Evolutionary conservation across 2,113 vertebrate species (phyloP).

Genomic region (Mystacornis crossleyi): DNA sequence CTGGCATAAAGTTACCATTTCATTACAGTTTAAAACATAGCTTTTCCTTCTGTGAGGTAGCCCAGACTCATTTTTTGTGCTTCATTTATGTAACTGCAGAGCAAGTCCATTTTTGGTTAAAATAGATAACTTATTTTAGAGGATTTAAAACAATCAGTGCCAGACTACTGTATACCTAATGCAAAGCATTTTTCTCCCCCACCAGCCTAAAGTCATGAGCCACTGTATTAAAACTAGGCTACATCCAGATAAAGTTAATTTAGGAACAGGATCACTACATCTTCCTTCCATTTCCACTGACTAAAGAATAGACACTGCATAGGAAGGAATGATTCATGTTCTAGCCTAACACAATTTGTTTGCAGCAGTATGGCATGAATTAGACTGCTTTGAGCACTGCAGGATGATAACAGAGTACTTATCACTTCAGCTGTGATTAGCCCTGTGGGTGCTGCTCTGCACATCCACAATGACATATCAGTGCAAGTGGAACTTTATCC

Average conservation of each 20-base stretch:
- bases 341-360: background rate
- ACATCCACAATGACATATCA: accelerated
- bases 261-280: background rate
- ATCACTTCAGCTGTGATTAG: background rate
- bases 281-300: background rate
- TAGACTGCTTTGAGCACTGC: background rate
- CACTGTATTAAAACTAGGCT: background rate
- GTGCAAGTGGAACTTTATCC: background rate
- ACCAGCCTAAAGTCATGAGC: background rate
- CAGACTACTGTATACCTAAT: background rate
- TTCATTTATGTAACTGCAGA: background rate
- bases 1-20: background rate
- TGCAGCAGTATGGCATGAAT: background rate
- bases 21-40: conserved; percentile 6
- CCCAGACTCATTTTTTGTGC: background rate
- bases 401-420: background rate
- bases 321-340: background rate
- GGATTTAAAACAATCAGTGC: background rate
- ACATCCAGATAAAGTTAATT: background rate
- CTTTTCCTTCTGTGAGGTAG: background rate
- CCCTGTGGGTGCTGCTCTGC: background rate
- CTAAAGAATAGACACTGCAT: background rate
- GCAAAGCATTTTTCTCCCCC: background rate
- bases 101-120: background rate
- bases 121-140: background rate